A percentile compares a stretch with the other conserved stretches of the same genome.
Conservation (phyloP, 2,113 vertebrate species). For the Elaphurus davidianus region DNA sequence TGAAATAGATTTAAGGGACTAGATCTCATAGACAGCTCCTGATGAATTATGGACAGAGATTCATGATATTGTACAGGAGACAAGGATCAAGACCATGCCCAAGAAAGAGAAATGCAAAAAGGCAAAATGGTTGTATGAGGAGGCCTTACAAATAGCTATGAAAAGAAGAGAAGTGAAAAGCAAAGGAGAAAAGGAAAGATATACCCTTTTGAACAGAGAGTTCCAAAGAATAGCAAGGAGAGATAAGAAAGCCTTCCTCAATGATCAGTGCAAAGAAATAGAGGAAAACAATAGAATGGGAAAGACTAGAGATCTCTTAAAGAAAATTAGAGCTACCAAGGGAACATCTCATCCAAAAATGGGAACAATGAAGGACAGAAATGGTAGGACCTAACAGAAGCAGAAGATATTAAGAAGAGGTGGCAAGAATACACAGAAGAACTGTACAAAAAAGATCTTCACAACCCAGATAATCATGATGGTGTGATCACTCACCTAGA, state of each 20-base stretch:
- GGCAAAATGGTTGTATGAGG: neutral
- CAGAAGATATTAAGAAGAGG: neutral
- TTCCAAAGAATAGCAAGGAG: neutral
- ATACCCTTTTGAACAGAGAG: neutral
- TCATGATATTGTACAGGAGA: neutral
- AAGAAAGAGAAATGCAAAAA: neutral
- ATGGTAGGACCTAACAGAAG: neutral
- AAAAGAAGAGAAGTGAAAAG: neutral
- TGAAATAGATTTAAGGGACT: neutral
- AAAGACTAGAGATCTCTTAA: neutral
- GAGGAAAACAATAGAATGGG: neutral
- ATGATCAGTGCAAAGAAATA: neutral
- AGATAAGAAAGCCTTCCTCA: neutral
- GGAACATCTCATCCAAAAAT: neutral
- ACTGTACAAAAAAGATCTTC: neutral
- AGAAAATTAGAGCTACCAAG: neutral
- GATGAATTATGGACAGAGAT: neutral
- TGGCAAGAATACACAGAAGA: neutral
- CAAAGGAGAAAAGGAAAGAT: neutral
- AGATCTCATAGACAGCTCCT: neutral
- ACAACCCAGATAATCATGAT: neutral
- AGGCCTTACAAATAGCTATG: neutral
- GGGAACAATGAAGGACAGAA: neutral
- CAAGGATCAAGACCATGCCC: neutral
- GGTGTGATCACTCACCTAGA: neutral